These are phyloP conservation scores for Mionectes olivaceus DNA, from an alignment of 2,797 vertebrate genomes.

Conservation along the genomic window DNA sequence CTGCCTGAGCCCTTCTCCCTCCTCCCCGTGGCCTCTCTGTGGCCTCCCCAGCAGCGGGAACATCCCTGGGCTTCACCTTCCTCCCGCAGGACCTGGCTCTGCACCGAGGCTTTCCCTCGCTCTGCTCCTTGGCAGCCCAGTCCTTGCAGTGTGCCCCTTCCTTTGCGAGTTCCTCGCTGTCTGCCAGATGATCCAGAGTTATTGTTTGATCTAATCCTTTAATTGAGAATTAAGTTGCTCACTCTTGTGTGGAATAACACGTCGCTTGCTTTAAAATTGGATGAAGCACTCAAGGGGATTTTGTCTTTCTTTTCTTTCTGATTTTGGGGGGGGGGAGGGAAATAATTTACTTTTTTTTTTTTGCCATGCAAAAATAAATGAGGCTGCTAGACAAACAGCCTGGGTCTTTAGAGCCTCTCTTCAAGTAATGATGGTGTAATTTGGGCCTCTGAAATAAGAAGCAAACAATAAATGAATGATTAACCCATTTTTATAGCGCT, in stretches of 20 bases:
- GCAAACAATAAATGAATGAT: constrained; percentile 26
- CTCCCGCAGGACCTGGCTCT: background rate
- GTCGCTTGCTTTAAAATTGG: background rate
- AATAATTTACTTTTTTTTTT: background rate
- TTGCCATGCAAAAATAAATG: constrained; percentile 8
- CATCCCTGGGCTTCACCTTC: background rate
- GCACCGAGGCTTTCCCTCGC: rapidly evolving
- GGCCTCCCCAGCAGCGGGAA: background rate
- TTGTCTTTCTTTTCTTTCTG: constrained; percentile 3
- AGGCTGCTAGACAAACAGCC: constrained; percentile 27
- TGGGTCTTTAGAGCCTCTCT: constrained; percentile 30
- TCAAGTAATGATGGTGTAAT: constrained; percentile 20
- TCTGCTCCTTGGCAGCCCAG: background rate
- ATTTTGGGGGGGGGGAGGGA: background rate
- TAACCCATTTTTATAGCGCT: background rate
- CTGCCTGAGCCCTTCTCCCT: background rate
- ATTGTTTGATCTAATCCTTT: constrained; percentile 25
- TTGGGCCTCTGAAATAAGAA: constrained; percentile 1
- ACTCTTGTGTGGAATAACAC: background rate
- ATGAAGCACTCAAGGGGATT: background rate
- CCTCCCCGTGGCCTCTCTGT: background rate
- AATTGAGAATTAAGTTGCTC: background rate
- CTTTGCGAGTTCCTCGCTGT: background rate
- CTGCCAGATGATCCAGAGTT: background rate
- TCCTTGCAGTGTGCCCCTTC: background rate